Base-by-base conservation (phyloP, 2,113 vertebrate genomes). In the Acanthisitta chloris region DNA sequence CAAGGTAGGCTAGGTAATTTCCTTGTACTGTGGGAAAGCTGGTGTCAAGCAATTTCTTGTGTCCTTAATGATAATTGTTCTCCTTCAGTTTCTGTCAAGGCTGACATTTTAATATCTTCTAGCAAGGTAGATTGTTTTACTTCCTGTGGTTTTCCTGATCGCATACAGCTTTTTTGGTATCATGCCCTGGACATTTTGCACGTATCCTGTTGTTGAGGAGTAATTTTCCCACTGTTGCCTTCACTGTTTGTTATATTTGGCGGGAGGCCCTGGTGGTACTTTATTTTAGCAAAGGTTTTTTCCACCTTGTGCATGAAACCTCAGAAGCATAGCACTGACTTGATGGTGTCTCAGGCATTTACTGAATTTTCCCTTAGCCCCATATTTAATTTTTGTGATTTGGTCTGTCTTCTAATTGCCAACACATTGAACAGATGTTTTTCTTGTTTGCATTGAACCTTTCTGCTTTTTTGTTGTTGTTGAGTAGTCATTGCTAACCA, bases 161-260 rank as follows among this genome's bases (percentile, higher is more conserved):
- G 19, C 61, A 42, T 54, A 72, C 34, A 85, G 57, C 19, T 73
- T 66, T 94, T 83, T 94, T 96, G 89, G 92, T 94, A 87, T 78
- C 65, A 36, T 81, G 86, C 81, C 94, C 86, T 95, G 93, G 78
- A 92, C 78, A 65, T 95, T 87, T 76, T 87, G 66, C 78, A 49
- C 4, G 1, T 94, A 95, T 95, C 95, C 96, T 96, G 96, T 96
- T 95, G 86, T 79, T 84, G 66, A 74, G 45, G 73, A 89, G 49
- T 91, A 65, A 95, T 79, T 95, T 95, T 94, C 84, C 93, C 62
- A 58, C 81, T 88, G 92, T 72, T 90, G 70, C 81, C 49, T 93
- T 85, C 42, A 38, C 70, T 76, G 66, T 94, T 94, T 94, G 73
- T 95, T 96, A n/a, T 91, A 85, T 80, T 92, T 97, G 95, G 95